Evolutionary conservation across 2,113 vertebrate genomes (phyloP), one percentile per base, ranked within the genome.

Genomic region (Pollimyrus isidori): DNA sequence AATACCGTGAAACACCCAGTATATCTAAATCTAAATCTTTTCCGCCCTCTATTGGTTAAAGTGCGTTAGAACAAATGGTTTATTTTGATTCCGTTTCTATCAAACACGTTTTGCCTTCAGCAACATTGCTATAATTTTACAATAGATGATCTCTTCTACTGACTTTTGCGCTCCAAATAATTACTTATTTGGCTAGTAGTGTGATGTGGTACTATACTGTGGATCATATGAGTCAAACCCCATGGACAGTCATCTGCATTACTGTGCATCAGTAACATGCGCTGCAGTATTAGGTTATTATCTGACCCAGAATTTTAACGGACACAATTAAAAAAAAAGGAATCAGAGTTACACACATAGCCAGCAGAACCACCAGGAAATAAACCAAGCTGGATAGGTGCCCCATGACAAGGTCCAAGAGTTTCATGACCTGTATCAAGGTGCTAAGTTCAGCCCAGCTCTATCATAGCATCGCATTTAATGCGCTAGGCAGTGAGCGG

Each of bases 1-100:
- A 76, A 39, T 76, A 42, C 35, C 73, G 1, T 39, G 35, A 39
- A 19, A 39, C 30, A 56, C 73, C 35, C 73, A 39, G 62, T 99
- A 95, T 96, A 95, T 90, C 96, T 89, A 15, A 80, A 42, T 19
- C 6, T 17, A 90, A 88, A 86, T 83, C 82, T 93, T 19, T 94
- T 87, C 93, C 93, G 93, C 94, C 94, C 92, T 50, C 94, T 94
- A 82, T 48, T 73, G 23, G 50, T 88, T 7, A 80, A 42, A 80
- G 13, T 80, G 73, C 73, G 35, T 42, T 80, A 80, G 6, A 19
- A 42, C 30, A 80, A 42, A 19, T 80, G 73, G 35, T 42, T 80
- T 39, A 80, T 80, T 80, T 42, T 80, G 35, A 42, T 15, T 42
- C 73, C 5, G 15, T 76, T 42, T 42, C 35, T 42, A 80, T 35